Evolutionary conservation across 1,140 invertebrate species (phyloP), one percentile per base, ranked within the genome.

Genomic region (Paraescarpia echinospica): DNA sequence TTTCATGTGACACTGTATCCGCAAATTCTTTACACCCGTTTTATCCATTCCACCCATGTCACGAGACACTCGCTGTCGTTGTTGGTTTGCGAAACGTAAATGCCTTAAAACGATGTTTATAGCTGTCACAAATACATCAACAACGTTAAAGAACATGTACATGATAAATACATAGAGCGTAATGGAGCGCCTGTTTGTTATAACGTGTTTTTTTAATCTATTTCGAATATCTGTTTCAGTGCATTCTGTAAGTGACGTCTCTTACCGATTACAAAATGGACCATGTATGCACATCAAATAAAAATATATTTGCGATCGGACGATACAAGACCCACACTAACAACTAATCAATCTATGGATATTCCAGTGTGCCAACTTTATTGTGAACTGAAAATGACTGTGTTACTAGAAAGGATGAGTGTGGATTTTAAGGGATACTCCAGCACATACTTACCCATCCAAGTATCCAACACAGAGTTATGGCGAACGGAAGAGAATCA

Each of bases 401-500:
- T 77, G 59, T 77, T 77, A 77, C 4, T 77, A 31, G 2, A 18
- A 77, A 77, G 59, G 59, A 77, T 77, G 59, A 77, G 59, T 77
- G 59, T n/a, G 59, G 59, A 77, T 77, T 77, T 77, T 77, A 77
- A 77, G 59, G 59, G 59, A 77, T 77, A 77, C 59, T 77, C 59
- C 59, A 14, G 59, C 59, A 77, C 59, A 77, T 1, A 77, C 59
- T 77, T 77, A 77, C 59, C 59, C 59, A 77, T 77, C 59, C 59
- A 77, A 91, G 33, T 41, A 33, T 91, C 35, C 33, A 91, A 91
- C 59, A 33, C 91, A 91, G 33, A 35, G 90, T 33, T 48, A 41
- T 91, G 91, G 91, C 91, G 91, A 77, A 77, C 59, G 59, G 59
- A 77, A 77, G 59, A 77, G 59, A 77, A 77, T 27, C 41, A 91